Base-by-base conservation (phyloP, 2,888 invertebrate species). In the Petrophora chlorosata region DNA sequence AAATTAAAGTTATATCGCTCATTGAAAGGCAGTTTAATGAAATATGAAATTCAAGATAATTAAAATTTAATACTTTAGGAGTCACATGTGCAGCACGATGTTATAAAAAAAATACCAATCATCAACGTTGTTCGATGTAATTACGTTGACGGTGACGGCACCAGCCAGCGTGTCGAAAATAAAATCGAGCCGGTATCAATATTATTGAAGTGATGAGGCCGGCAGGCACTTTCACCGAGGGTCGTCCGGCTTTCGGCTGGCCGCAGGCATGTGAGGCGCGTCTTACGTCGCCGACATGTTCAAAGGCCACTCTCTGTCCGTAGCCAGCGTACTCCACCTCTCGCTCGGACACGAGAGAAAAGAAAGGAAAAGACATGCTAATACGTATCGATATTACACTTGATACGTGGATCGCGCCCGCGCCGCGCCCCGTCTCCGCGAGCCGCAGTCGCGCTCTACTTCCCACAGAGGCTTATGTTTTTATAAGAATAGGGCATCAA, bases 141-240 rank as follows among this genome's bases (percentile, higher is more conserved):
- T 12, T 32, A 22, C n/a, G n/a, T n/a, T n/a, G n/a, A 36, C 48
- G 13, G 12, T 8, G 16, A 19, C 9, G 13, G 2, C 25, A 32
- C 17, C 30, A 56, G 45, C 23, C 43, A 51, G 43, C 50, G 54
- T 40, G 42, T 43, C 45, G 23, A 47, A 54, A 58, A 58, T 51
- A 53, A 56, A 43, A 58, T 53, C 41, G 48, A 44, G 46, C 52
- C 59, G 53, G 50, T 63, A 64, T 61, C 57, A 58, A 61, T 61
- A 63, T 67, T 59, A 63, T 59, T 43, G 46, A 59, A 56, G 59
- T 60, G 67, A 58, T 59, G 74, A 74, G 69, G 73, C 74, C 79
- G 74, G 70, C 63, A 69, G 76, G 76, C 82, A 86, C 88, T 88
- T 88, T 88, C 88, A 83, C 88, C 85, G 70, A 71, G 79, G 80